Percentiles rank a stretch among this genome's conserved stretches.
phyloP scores from a whole-genome alignment of 2,888 invertebrate species.

The Himalopsyche kuldschensis region DNA sequence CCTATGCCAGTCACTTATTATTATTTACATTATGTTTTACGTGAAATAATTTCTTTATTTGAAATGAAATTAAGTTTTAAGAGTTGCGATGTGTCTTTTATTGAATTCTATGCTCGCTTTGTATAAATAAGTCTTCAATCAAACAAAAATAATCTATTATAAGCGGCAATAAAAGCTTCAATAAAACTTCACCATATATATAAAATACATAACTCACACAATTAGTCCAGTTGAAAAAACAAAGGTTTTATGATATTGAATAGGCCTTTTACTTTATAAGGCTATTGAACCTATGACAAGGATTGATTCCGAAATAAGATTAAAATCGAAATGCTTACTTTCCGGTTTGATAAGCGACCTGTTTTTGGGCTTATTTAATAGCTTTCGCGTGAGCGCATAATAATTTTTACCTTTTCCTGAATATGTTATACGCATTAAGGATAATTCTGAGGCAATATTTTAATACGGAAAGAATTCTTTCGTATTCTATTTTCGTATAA shows the following conservation, averaged over 20 bases:
- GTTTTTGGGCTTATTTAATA: not conserved
- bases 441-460: not conserved
- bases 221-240: not conserved
- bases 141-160: not conserved
- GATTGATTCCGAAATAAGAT: conserved; percentile 2
- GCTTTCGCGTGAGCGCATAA: not conserved
- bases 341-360: not conserved
- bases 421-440: not conserved
- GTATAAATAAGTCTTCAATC: not conserved
- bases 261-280: not conserved
- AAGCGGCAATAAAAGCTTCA: not conserved
- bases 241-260: not conserved
- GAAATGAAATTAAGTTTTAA: no score
- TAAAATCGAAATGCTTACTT: not conserved
- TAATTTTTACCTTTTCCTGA: not conserved
- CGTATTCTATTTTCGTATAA: not conserved
- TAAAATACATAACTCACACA: not conserved
- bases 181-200: not conserved
- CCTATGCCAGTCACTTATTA: no score
- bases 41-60: no score
- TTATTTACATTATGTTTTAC: no score
- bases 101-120: not conserved
- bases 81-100: not conserved
- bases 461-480: not conserved
- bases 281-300: conserved; percentile 4